These are phyloP conservation scores for Hiodon tergisus DNA, from an alignment of 2,113 vertebrate species.

Conservation along the genomic window DNA sequence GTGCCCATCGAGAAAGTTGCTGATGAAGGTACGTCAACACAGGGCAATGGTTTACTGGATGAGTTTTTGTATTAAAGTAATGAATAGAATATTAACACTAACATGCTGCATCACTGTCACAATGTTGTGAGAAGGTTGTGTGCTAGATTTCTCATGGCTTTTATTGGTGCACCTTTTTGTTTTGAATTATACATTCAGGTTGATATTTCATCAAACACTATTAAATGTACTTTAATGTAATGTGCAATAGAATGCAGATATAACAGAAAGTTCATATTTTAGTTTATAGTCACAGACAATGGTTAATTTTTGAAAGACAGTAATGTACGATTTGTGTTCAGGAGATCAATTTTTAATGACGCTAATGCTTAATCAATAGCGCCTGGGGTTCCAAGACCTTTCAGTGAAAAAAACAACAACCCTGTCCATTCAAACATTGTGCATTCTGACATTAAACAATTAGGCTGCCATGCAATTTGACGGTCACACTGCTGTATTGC, in stretches of 20 bases:
- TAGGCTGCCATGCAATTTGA: background rate
- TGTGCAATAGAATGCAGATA: too few species aligned
- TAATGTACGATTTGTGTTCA: too few species aligned
- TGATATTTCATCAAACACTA: too few species aligned
- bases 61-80: background rate
- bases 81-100: background rate
- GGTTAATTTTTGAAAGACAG: too few species aligned
- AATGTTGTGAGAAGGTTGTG: too few species aligned
- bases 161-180: background rate
- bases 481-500: background rate
- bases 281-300: too few species aligned
- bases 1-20: conserved; percentile 94
- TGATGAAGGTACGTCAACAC: conserved; percentile 81
- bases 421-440: background rate
- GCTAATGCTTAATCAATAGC: background rate
- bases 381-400: background rate
- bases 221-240: too few species aligned
- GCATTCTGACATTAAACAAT: background rate
- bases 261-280: too few species aligned
- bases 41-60: background rate
- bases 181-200: too few species aligned
- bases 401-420: background rate
- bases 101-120: too few species aligned
- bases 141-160: too few species aligned
- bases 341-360: background rate